phyloP scores from a whole-genome alignment of 2,797 vertebrate species.

The Liparis tanakae region DNA sequence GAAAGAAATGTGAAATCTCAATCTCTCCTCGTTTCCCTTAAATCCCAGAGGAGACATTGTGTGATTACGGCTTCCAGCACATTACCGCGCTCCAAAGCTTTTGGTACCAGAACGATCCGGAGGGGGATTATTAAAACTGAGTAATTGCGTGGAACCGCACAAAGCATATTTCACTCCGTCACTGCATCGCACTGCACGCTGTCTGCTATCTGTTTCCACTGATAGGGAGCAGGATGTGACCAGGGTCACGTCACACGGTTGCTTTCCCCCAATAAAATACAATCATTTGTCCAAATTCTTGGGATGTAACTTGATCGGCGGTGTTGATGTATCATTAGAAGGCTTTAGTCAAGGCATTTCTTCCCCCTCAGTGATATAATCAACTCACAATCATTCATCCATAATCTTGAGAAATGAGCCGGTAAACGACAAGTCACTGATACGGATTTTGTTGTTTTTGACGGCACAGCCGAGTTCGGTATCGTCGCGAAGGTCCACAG shows the following conservation, averaged over 20 bases:
- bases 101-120: conserved; percentile 37
- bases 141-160: conserved; percentile 32
- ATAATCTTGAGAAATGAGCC: conserved; percentile 24
- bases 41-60: conserved; percentile 41
- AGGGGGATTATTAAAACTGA: conserved; percentile 39
- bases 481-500: conserved; percentile 25
- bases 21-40: conserved; percentile 45
- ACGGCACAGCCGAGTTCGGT: conserved; percentile 20
- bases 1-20: conserved; percentile 60
- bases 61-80: conserved; percentile 58
- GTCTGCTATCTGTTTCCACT: conserved; percentile 30
- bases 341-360: conserved; percentile 29
- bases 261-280: conserved; percentile 40
- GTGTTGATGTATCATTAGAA: conserved; percentile 23
- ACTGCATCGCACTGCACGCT: conserved; percentile 15
- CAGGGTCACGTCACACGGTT: conserved; percentile 10
- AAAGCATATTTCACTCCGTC: conserved; percentile 38
- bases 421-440: conserved; percentile 17
- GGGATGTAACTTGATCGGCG: conserved; percentile 13
- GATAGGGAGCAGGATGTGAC: conserved; percentile 25
- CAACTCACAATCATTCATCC: conserved; percentile 23
- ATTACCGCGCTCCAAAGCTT: conserved; percentile 31
- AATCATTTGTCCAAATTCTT: conserved; percentile 32
- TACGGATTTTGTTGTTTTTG: conserved; percentile 7
- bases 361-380: conserved; percentile 35